Conservation (phyloP, 2,888 invertebrate genomes). For the Trissolcus japonicus region DNA sequence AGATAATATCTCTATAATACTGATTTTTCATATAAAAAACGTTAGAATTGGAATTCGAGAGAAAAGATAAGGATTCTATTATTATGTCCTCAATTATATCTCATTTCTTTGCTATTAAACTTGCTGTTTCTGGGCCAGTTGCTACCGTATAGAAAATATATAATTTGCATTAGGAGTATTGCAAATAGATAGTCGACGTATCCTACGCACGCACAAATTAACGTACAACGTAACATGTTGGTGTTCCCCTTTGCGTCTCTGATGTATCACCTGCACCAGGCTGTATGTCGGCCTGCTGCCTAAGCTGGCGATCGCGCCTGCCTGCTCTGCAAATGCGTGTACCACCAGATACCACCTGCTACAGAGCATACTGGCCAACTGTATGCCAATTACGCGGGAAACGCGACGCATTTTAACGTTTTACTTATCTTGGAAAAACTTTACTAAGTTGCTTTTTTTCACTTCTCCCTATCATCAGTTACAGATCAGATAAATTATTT, state of each 20-base stretch:
- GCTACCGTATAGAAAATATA: neutral
- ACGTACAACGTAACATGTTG: constrained; percentile 47
- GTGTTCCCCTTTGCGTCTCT: constrained; percentile 47
- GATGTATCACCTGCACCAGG: constrained; percentile 61
- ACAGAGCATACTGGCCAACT: constrained; percentile 51
- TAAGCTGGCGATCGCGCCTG: constrained; percentile 33
- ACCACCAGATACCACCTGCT: constrained; percentile 60
- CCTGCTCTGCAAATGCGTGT: constrained; percentile 49
- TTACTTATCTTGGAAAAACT: constrained; percentile 29
- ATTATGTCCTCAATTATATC: too few species aligned
- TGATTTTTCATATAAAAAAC: too few species aligned
- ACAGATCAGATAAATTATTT: too few species aligned
- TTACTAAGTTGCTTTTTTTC: neutral
- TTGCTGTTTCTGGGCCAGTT: too few species aligned
- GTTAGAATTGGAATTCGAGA: too few species aligned
- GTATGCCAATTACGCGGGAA: constrained; percentile 50
- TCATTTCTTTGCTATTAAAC: too few species aligned
- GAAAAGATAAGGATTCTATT: too few species aligned
- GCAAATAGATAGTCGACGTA: constrained; percentile 23
- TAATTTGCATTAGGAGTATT: neutral
- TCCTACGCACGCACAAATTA: constrained; percentile 44
- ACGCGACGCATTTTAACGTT: constrained; percentile 34
- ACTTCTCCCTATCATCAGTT: neutral
- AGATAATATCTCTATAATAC: too few species aligned
- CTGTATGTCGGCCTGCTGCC: constrained; percentile 49